Conservation (phyloP, 2,888 invertebrate species). For the Agonopterix subpropinquella region DNA sequence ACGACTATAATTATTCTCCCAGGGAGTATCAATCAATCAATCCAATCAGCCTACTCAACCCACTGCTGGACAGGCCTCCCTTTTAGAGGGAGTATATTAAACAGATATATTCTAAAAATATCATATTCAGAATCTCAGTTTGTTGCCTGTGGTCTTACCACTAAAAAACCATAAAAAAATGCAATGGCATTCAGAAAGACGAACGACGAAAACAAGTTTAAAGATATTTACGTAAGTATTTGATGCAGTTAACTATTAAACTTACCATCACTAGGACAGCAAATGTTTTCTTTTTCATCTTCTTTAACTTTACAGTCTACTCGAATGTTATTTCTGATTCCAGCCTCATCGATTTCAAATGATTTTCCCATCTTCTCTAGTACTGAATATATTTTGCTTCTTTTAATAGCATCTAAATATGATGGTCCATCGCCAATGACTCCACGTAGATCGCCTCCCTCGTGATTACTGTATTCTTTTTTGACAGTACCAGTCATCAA, state of each 20-base stretch:
- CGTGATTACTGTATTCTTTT: conserved; percentile 29
- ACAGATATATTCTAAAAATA: no score
- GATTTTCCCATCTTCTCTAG: conserved; percentile 28
- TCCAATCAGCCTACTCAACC: no score
- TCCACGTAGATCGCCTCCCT: conserved; percentile 39
- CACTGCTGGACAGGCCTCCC: no score
- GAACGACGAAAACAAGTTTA: no score
- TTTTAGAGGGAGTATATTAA: no score
- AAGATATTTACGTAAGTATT: no score
- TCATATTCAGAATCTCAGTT: no score
- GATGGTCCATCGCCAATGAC: conserved; percentile 36
- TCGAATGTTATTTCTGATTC: conserved; percentile 30
- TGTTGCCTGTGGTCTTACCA: no score
- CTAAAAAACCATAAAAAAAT: no score
- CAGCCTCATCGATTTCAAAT: conserved; percentile 22
- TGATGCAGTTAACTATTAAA: not conserved
- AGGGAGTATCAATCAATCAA: no score
- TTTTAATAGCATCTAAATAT: conserved; percentile 33
- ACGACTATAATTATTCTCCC: no score
- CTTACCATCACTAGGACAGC: conserved; percentile 45
- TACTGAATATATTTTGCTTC: conserved; percentile 33
- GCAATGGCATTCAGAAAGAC: no score
- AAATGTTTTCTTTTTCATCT: conserved; percentile 17
- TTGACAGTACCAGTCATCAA: conserved; percentile 39
- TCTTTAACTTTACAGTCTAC: conserved; percentile 26